Conservation (phyloP, 2,113 vertebrate species). For the Nipponia nippon region DNA sequence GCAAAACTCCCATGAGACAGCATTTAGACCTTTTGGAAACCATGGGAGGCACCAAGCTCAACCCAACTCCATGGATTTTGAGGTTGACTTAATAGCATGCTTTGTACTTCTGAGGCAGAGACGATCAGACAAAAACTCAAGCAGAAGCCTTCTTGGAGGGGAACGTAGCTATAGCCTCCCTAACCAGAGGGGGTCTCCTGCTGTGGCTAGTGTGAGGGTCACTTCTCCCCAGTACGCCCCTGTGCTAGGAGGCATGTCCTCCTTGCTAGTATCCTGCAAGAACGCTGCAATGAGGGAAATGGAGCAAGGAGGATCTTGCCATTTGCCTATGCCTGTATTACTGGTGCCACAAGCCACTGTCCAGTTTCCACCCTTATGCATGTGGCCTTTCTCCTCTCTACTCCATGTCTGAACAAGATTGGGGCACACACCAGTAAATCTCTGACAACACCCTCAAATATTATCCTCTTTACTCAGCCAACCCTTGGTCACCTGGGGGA, state of each 20-base stretch:
- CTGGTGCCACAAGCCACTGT: neutral
- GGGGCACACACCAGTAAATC: neutral
- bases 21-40: neutral
- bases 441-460: neutral
- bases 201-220: neutral
- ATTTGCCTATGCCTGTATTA: neutral
- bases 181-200: neutral
- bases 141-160: neutral
- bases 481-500: neutral
- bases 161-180: neutral
- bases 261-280: neutral
- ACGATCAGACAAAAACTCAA: neutral
- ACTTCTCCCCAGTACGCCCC: neutral
- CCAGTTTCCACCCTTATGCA: neutral
- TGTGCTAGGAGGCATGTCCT: neutral
- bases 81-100: neutral
- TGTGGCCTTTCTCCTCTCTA: neutral
- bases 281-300: neutral
- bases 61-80: neutral
- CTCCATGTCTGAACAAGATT: neutral
- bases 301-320: neutral
- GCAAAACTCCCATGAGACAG: neutral
- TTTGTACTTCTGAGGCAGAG: neutral
- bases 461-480: neutral
- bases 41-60: neutral